Evolutionary conservation across 2,888 invertebrate genomes (phyloP), one percentile per base, ranked within the genome.

Genomic region (Unio delphinus): DNA sequence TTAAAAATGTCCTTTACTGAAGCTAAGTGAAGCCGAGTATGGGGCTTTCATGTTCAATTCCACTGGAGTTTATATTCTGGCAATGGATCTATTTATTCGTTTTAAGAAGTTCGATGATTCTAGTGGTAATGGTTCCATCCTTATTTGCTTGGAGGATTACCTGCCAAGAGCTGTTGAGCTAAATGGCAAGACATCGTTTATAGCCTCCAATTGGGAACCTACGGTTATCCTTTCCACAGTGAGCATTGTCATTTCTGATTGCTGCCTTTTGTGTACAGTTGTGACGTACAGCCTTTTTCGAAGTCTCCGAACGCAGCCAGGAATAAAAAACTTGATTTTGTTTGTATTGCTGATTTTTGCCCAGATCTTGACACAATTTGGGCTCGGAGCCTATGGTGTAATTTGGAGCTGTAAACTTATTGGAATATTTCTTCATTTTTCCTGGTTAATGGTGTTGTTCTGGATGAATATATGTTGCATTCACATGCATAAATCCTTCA

Each of bases 391-490:
- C 23, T 28, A 57, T 20, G 60, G 30, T 2, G 56, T 18, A 7
- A 58, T 76, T 56, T 61, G 67, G 66, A 62, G 30, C 6, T 76
- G 72, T 66, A 59, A 60, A 18, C n/a, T 67, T 1, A 55, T 76
- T 5, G 76, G 76, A 26, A 62, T 65, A 20, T 55, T 73, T 7
- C 45, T 72, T 20, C 76, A 76, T 64, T 76, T 73, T 64, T 68
- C 64, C 55, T 76, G 76, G 76, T 64, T 76, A 17, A 58, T 65
- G 55, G 73, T 71, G 4, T 55, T 75, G 26, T 67, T 73, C 45
- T 70, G 72, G 65, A 73, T 76, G 76, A 76, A 76, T 55, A 70
- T 76, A 17, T 76, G 76, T 55, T 70, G 61, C 34, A 61, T 64
- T n/a, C 75, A 75, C 28, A 75, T 75, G 75, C 63, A 71, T 20